Conservation (phyloP, 64 coral and sea anemone species). For the Pachyseris speciosa region DNA sequence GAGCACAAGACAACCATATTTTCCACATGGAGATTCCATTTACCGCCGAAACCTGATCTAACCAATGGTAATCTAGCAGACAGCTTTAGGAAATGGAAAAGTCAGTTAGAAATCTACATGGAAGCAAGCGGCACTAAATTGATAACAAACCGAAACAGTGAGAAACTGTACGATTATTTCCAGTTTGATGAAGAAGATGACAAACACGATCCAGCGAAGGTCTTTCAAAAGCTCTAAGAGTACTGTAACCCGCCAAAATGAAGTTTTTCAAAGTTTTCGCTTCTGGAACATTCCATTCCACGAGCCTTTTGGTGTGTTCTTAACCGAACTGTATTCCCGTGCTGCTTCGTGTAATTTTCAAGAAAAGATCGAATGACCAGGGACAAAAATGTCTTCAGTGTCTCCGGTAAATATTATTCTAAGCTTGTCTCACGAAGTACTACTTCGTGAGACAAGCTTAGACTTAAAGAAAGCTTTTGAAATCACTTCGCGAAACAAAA, state of each 20-base stretch:
- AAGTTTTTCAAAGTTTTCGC: neutral
- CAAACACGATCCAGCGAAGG: conserved; percentile 6
- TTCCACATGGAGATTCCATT: too few species aligned
- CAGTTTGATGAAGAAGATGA: neutral
- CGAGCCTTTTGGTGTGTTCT: too few species aligned
- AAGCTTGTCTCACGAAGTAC: conserved; percentile 7
- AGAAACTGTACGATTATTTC: neutral
- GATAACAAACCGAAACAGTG: neutral
- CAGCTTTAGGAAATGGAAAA: neutral
- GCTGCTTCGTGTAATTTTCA: conserved; percentile 11
- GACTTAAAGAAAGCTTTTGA: conserved; percentile 6
- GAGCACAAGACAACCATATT: too few species aligned
- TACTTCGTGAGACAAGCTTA: conserved; percentile 11
- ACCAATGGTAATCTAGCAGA: too few species aligned
- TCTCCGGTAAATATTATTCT: neutral
- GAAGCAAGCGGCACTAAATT: neutral
- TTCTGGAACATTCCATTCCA: conserved; percentile 1
- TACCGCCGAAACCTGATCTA: too few species aligned
- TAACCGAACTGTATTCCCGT: too few species aligned
- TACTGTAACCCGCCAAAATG: conserved; percentile 8
- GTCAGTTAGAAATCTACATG: conserved; percentile 8
- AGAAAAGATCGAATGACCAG: conserved; percentile 26
- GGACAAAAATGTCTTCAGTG: conserved; percentile 39
- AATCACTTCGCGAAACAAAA: too few species aligned
- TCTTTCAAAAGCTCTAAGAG: conserved; percentile 10